Base-by-base conservation (phyloP, 2,888 invertebrate genomes). In the Vannuccia rotundouncinata region DNA sequence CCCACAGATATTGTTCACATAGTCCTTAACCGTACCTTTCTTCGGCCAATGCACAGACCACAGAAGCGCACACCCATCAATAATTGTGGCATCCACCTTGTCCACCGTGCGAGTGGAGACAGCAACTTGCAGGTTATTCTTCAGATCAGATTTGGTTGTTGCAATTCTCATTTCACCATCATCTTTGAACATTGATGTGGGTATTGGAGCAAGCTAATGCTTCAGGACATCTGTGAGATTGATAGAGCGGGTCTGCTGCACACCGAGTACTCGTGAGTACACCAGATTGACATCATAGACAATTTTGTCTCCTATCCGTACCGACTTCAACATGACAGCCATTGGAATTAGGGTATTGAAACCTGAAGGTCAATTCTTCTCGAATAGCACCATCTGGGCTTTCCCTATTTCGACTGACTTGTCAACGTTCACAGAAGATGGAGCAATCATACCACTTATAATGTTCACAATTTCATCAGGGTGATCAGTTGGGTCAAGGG, bases 81-180 rank as follows among this genome's bases (percentile, higher is more conserved):
- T 66, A 2, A 22, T 66, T 17, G 13, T 66, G 66, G 25, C 66
- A 22, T 66, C 66, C 25, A 27, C 2, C 13, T 66, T 66, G 13
- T 17, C 66, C 25, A 27, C 2, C 13, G 13, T 66, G 13, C 22
- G 2, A 22, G 66, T 22, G 22, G 66, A 22, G 66, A 27, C 25
- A 66, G 66, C 25, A 22, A 66, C 66, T 66, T 66, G 66, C 25
- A 66, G 25, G 22, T 66, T 66, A 5, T 45, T 5, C 25, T 66
- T 66, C 22, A 66, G 25, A 22, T 5, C 25, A 27, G 66, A 66
- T 66, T 66, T 66, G 25, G 66, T 22, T 66, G 66, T 66, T 22
- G 66, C 5, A 66, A 66, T 66, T 66, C 66, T 66, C 66, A 66
- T 66, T 66, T 66, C 22, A 27, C 66, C 66, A 66, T 66, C 25